Percentiles rank a stretch among this genome's conserved stretches.
Evolutionary conservation across 2,888 invertebrate species (phyloP).

Genomic region (Cryptus viduatorius): DNA sequence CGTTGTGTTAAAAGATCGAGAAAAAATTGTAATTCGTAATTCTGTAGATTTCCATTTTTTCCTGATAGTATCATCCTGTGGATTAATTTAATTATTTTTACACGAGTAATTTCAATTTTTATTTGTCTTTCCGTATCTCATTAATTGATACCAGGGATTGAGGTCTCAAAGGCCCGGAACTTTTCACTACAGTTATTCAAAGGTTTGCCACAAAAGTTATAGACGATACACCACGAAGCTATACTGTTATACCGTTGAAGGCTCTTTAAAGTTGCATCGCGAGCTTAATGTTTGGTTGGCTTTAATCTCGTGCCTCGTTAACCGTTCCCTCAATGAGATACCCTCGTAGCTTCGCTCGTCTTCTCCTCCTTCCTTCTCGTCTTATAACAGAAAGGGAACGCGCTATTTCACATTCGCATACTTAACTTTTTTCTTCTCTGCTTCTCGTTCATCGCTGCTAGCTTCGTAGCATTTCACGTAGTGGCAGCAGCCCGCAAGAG

Average conservation of each 20-base stretch:
- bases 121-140: background rate
- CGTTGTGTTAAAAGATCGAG: too few relatives aligned
- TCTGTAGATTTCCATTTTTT: too few relatives aligned
- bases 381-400: conserved; percentile 35
- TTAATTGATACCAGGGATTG: background rate
- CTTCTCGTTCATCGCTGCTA: conserved; percentile 17
- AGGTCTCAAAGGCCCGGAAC: background rate
- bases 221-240: background rate
- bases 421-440: conserved; percentile 14
- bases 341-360: background rate
- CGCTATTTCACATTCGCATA: conserved; percentile 36
- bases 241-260: background rate
- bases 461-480: conserved; percentile 12
- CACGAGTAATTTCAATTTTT: background rate
- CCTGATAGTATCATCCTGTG: too few relatives aligned
- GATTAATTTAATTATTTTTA: background rate
- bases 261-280: conserved; percentile 44
- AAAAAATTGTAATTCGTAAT: too few relatives aligned
- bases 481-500: background rate
- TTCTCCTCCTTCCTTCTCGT: conserved; percentile 10
- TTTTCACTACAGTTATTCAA: background rate
- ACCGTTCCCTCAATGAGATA: conserved; percentile 30
- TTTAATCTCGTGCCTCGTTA: conserved; percentile 53
- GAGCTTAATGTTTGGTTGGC: conserved; percentile 46
- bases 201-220: background rate